These are phyloP conservation scores for Aldrovandia affinis DNA, from an alignment of 2,797 vertebrate species.

Conservation along the genomic window DNA sequence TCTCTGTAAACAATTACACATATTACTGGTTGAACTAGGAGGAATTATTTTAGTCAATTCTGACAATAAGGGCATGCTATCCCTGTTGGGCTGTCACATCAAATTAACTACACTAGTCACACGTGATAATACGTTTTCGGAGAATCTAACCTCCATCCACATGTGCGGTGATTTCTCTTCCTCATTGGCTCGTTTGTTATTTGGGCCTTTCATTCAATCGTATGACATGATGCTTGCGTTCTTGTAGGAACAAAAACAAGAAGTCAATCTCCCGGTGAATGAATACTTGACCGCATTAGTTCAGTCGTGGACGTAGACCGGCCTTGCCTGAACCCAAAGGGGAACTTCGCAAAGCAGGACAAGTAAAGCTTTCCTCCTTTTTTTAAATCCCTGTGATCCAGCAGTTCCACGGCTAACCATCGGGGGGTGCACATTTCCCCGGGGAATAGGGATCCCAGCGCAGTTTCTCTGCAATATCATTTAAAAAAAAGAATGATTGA, in stretches of 20 bases:
- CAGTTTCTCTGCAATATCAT: not conserved
- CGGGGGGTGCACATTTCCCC: constrained; percentile 44
- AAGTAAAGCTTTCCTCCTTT: not conserved
- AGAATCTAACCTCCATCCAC: not conserved
- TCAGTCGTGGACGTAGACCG: constrained; percentile 28
- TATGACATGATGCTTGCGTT: constrained; percentile 8
- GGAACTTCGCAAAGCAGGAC: not conserved
- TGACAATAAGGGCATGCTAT: too few species aligned
- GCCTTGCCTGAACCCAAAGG: constrained; percentile 31
- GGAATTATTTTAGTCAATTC: too few species aligned
- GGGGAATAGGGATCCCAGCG: constrained; percentile 29
- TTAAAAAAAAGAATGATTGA: not conserved
- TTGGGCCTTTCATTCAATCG: constrained; percentile 1
- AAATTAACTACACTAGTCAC: too few species aligned
- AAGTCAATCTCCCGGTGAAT: not conserved
- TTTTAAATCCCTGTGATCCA: not conserved
- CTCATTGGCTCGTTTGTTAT: not conserved
- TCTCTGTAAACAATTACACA: too few species aligned
- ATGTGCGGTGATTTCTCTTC: not conserved
- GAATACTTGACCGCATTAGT: constrained; percentile 17
- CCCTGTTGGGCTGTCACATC: too few species aligned
- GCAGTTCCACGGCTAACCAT: constrained; percentile 44
- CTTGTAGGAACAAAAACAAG: not conserved
- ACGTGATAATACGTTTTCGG: too few species aligned
- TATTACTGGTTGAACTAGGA: too few species aligned